Conservation (phyloP, 2,113 vertebrate genomes). For the Sander vitreus region DNA sequence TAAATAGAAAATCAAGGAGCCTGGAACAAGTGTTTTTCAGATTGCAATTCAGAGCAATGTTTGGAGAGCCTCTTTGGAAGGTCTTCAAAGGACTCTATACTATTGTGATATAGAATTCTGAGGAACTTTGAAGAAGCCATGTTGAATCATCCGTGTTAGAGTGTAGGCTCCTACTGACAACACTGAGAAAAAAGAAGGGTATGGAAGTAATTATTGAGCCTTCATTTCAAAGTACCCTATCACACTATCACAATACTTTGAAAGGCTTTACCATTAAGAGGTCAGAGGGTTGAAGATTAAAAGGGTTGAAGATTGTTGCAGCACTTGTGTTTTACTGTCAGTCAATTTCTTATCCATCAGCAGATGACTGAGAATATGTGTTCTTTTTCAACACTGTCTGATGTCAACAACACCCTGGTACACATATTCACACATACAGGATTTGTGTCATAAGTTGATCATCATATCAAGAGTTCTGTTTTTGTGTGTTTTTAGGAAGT, state of each 20-base stretch:
- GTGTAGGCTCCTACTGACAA: conserved; percentile 36
- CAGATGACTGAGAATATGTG: not conserved
- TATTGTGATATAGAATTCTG: not conserved
- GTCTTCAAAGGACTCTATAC: not conserved
- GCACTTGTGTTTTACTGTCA: conserved; percentile 27
- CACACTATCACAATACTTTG: conserved; percentile 88
- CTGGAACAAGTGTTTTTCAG: conserved; percentile 5
- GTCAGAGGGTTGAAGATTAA: conserved; percentile 59
- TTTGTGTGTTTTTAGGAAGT: not conserved
- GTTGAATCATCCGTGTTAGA: conserved; percentile 24
- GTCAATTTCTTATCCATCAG: conserved; percentile 11
- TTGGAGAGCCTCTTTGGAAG: conserved; percentile 6
- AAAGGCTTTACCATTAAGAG: conserved; percentile 80
- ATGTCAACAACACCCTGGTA: not conserved
- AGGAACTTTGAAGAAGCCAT: not conserved
- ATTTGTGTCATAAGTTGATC: not conserved
- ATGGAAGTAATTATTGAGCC: conserved; percentile 79
- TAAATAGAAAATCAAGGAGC: conserved; percentile 18
- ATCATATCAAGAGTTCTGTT: not conserved
- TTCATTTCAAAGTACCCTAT: conserved; percentile 66
- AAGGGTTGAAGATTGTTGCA: conserved; percentile 35
- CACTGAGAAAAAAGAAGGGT: conserved; percentile 24
- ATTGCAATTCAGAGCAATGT: not conserved
- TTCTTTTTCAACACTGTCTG: not conserved
- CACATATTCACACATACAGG: not conserved